Base-by-base conservation (phyloP, 2,888 invertebrate species). In the Notodonta dromedarius region DNA sequence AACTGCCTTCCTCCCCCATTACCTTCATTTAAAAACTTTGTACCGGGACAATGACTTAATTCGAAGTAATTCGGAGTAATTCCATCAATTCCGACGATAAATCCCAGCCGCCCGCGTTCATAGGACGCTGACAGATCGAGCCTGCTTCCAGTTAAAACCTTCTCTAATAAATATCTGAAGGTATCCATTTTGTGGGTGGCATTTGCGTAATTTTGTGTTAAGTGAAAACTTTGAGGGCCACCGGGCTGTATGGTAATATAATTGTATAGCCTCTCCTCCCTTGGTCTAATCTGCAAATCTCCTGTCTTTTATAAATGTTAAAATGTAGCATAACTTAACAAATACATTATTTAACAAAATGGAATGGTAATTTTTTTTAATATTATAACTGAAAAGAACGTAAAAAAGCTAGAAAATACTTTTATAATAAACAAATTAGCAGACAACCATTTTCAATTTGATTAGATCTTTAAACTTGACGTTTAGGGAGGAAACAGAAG, bases 1-100 rank as follows among this genome's bases (percentile, higher is more conserved):
- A 39, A 40, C 55, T 14, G 55, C 40, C 40, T 55, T 11, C 42
- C 40, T 24, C 56, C 24, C 42, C 24, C 57, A 64, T 64, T 64
- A 59, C 61, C 56, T 62, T 62, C 58, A 61, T 65, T 63, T 65
- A 63, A 56, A 56, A 65, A 65, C 65, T 56, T 68, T 68, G 61
- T 60, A 56, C 62, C 57, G 55, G 57, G 57, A 69, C 67, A 70
- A 72, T 67, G 68, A 67, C 69, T 70, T 69, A 66, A 78, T 73
- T 54, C 57, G 51, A 40, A 39, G 56, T 57, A 66, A 70, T 71
- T 71, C 54, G 32, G 35, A 39, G 59, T 67, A 66, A 74, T 67
- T 67, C 62, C 60, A 54, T 58, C 61, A 69, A 70, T 75, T 70
- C 63, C 16, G 60, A 65, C 72, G 62, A 74, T 76, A 74, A 75